Conservation (phyloP, 2,797 vertebrate species). For the Tenualosa thibaudeaui region DNA sequence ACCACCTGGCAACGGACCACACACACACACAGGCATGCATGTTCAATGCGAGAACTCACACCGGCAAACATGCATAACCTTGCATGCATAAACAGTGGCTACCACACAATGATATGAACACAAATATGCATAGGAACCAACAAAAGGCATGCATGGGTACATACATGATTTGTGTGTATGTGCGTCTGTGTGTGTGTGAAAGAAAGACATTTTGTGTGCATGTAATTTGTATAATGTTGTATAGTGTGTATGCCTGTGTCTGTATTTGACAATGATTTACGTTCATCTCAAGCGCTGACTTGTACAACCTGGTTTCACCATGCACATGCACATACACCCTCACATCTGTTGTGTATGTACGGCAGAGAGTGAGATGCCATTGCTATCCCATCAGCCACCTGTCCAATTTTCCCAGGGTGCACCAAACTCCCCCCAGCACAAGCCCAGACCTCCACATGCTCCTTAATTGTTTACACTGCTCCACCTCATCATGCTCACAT, state of each 20-base stretch:
- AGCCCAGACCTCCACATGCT: background rate
- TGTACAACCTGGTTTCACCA: background rate
- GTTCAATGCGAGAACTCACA: background rate
- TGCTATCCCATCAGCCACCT: conserved; percentile 9
- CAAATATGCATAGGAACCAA: background rate
- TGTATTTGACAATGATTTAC: background rate
- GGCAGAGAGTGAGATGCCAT: background rate
- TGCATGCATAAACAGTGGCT: no score
- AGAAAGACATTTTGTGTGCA: background rate
- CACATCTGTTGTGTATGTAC: background rate
- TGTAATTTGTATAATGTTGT: background rate
- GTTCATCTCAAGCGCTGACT: background rate
- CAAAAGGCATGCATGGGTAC: no score
- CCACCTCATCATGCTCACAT: background rate
- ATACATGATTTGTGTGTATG: background rate
- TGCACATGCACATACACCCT: background rate
- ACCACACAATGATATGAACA: background rate
- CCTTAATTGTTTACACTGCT: background rate
- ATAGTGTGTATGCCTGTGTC: background rate
- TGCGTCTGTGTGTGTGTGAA: background rate
- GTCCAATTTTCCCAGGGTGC: background rate
- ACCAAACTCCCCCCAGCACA: background rate
- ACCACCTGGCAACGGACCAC: background rate
- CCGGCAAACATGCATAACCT: background rate
- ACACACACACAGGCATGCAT: background rate